Evolutionary conservation across 2,888 invertebrate genomes (phyloP).

Genomic region (Dynastes hyllus): DNA sequence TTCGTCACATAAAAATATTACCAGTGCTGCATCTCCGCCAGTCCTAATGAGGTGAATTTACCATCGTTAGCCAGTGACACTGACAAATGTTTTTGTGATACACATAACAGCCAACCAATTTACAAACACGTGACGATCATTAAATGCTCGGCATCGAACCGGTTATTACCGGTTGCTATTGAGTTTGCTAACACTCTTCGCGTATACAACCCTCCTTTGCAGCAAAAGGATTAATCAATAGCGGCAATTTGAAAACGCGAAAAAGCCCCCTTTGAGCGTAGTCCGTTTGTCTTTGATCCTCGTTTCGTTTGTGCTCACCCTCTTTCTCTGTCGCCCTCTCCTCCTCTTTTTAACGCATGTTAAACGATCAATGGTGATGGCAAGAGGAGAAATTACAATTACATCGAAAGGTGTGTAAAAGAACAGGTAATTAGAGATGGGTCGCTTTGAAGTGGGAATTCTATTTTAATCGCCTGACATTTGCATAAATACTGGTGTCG

Average conservation of each 20-base stretch:
- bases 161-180: slow-evolving; percentile 33
- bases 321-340: background rate
- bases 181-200: background rate
- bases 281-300: slow-evolving; percentile 35
- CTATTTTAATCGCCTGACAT: slow-evolving; percentile 10
- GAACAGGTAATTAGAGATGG: slow-evolving; percentile 31
- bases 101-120: background rate
- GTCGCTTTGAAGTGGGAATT: slow-evolving; percentile 9
- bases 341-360: slow-evolving; percentile 17
- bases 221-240: slow-evolving; percentile 34
- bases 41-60: slow-evolving; percentile 57
- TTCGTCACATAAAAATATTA: too few species aligned
- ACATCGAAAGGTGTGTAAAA: slow-evolving; percentile 29
- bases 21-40: slow-evolving; percentile 20
- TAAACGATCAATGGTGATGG: slow-evolving; percentile 21
- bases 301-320: slow-evolving; percentile 9
- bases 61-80: slow-evolving; percentile 53
- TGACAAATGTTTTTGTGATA: slow-evolving; percentile 55
- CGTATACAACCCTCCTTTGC: slow-evolving; percentile 4
- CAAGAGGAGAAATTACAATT: slow-evolving; percentile 36
- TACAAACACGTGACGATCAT: slow-evolving; percentile 29
- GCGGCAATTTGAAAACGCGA: slow-evolving; percentile 34
- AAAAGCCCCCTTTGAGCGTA: slow-evolving; percentile 28
- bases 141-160: slow-evolving; percentile 9
- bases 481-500: slow-evolving; percentile 11